Evolutionary conservation across 2,113 vertebrate species (phyloP).

Genomic region (Andinoacara biseriatus): DNA sequence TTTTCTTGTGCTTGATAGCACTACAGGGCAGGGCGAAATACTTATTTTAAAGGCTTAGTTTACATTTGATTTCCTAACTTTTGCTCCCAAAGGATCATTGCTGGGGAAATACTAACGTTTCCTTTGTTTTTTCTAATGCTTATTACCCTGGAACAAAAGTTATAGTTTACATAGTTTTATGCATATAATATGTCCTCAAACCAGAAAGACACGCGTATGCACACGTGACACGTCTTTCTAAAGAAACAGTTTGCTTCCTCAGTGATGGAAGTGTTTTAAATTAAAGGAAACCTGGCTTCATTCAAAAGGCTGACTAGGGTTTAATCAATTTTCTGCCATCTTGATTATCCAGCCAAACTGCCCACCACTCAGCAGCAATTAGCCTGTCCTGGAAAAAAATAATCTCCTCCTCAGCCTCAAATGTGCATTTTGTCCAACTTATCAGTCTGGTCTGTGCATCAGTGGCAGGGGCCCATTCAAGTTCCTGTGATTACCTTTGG

Average conservation of each 20-base stretch:
- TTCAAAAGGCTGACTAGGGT: constrained; percentile 20
- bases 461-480: constrained; percentile 48
- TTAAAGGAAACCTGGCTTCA: constrained; percentile 10
- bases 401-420: constrained; percentile 32
- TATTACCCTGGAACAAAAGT: neutral
- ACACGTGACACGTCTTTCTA: neutral
- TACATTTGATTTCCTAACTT: too few relatives aligned
- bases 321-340: constrained; percentile 54
- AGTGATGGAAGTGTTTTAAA: neutral
- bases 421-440: constrained; percentile 53
- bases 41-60: neutral
- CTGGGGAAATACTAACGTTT: neutral
- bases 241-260: neutral
- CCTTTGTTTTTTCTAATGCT: neutral
- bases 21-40: neutral
- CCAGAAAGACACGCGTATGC: neutral
- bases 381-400: constrained; percentile 37
- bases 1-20: neutral
- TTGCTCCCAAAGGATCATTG: neutral
- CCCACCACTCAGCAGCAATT: constrained; percentile 61
- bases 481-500: constrained; percentile 75
- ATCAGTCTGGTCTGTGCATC: constrained; percentile 50
- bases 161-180: neutral
- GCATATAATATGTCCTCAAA: neutral
- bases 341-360: constrained; percentile 60